A percentile compares a stretch with the other conserved stretches of the same genome.
phyloP scores from a whole-genome alignment of 1,140 invertebrate genomes.

The Theocolax elegans region DNA sequence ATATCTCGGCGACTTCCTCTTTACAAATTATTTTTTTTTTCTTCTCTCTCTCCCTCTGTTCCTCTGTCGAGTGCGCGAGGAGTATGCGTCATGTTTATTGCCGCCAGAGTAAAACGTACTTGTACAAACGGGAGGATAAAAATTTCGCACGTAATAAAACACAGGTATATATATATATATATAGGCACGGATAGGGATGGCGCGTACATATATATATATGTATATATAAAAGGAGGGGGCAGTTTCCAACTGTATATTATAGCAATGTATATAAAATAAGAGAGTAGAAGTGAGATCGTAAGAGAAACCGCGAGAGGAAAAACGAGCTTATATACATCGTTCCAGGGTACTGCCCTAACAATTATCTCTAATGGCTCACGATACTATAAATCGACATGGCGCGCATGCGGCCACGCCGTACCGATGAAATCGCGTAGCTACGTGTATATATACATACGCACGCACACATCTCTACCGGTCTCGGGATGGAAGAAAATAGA shows the following conservation, averaged over 20 bases:
- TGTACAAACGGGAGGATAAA: constrained; percentile 47
- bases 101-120: constrained; percentile 51
- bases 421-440: constrained; percentile 61
- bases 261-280: background rate
- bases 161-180: no score
- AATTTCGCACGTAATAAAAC: constrained; percentile 65
- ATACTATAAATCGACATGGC: constrained; percentile 66
- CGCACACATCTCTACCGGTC: no score
- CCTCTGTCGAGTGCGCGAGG: background rate
- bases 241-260: no score
- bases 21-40: no score
- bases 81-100: constrained; percentile 44
- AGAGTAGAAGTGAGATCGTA: background rate
- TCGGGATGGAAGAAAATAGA: constrained; percentile 55
- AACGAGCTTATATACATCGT: constrained; percentile 48
- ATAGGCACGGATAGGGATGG: background rate
- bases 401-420: background rate
- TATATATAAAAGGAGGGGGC: no score
- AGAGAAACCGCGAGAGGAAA: constrained; percentile 46
- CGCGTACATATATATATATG: no score
- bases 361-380: constrained; percentile 64
- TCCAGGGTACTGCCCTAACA: constrained; percentile 54
- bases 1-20: background rate
- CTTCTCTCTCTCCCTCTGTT: no score
- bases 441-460: no score